Evolutionary conservation across 2,113 vertebrate species (phyloP).

Genomic region (Eurypyga helias): DNA sequence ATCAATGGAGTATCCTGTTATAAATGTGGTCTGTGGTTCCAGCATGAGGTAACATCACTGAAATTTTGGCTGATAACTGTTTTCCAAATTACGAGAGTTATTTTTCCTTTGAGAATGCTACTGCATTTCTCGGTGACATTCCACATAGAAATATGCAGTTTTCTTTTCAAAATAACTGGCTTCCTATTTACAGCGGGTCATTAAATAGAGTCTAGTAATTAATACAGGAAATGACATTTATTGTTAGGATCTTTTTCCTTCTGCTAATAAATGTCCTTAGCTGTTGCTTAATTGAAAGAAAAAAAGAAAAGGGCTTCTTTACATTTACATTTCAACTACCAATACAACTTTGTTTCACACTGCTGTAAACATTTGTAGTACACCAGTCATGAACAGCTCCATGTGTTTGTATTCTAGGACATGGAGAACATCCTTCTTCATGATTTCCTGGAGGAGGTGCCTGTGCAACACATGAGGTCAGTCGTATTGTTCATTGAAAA

Average conservation of each 20-base stretch:
- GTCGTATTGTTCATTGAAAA: slow-evolving; percentile 72
- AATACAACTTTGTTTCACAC: background rate
- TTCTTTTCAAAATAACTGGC: background rate
- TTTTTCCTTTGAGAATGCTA: background rate
- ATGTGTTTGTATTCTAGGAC: slow-evolving; percentile 42
- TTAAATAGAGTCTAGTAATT: background rate
- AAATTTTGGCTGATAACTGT: background rate
- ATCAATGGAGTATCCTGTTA: background rate
- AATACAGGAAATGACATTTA: background rate
- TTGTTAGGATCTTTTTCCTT: background rate
- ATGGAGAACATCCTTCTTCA: slow-evolving; percentile 70
- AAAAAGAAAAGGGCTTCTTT: background rate
- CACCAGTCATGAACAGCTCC: background rate
- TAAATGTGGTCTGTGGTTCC: background rate
- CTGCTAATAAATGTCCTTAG: background rate
- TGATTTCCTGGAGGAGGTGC: slow-evolving; percentile 71
- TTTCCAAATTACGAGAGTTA: background rate
- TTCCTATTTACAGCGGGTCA: background rate
- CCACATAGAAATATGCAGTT: background rate
- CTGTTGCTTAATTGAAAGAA: background rate
- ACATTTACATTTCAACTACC: background rate
- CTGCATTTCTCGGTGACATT: background rate
- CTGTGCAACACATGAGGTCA: slow-evolving; percentile 62
- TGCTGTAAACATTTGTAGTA: background rate
- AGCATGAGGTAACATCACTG: background rate